Evolutionary conservation across 2,113 vertebrate species (phyloP), one percentile per base, ranked within the genome.

Genomic region (Oxyruncus cristatus): DNA sequence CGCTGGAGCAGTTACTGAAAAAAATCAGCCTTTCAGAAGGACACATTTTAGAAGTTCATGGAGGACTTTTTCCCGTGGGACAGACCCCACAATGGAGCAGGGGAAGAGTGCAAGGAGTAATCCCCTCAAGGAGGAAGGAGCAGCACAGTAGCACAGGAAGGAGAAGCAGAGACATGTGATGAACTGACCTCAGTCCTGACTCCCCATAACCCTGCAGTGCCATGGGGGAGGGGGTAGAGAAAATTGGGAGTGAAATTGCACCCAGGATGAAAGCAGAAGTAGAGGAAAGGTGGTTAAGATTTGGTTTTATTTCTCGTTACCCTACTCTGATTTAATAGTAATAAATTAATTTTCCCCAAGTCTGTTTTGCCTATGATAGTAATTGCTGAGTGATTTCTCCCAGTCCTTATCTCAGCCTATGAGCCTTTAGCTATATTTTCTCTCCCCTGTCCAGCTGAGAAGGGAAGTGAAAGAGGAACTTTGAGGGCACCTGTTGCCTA

Each of bases 391-490:
- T 37, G 19, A 62, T 67, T 47, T 42, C 58, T 86, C 8, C 5
- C 14, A 65, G 14, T 26, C 19, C 41, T 55, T 55, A 55, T 35
- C 28, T 66, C 24, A 26, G 4, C 6, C 19, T 11, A 24, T 11
- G 3, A 58, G 12, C 5, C 17, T 68, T 63, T 56, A 12, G 2
- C 50, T 28, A 8, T 11, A 23, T 46, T 41, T 59, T 74, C n/a
- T 49, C 23, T 56, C 10, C 41, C 6, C 5, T 63, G 21, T 27
- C 17, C 14, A 42, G 3, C 4, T 35, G 24, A 61, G 13, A 5
- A 65, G 5, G 4, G 1, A 27, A 85, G 14, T 24, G 21, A n/a
- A 8, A n/a, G 4, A 58, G 3, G 1, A 26, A 5, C 12, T 67
- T 32, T 66, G 7, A 11, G 41, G 28, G 24, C 5, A 56, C 23